Conservation (phyloP, 2,113 vertebrate species). For the Macrotus californicus region DNA sequence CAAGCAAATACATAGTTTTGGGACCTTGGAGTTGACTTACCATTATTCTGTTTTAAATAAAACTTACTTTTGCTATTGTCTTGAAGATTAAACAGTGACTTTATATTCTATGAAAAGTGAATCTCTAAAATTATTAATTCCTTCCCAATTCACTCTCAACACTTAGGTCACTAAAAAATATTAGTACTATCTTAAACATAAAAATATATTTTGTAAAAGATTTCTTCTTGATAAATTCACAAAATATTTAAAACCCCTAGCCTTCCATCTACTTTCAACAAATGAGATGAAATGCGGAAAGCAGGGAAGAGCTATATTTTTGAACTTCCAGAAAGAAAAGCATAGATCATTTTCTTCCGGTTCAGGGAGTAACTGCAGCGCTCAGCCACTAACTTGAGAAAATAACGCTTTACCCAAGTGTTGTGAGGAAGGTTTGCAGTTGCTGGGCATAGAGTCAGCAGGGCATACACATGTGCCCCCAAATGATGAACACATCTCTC, state of each 20-base stretch:
- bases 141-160: neutral
- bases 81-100: slow-evolving; percentile 1
- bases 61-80: neutral
- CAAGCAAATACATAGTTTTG: neutral
- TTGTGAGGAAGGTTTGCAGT: neutral
- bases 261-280: neutral
- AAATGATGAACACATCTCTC: slow-evolving; percentile 2
- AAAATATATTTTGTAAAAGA: neutral
- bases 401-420: neutral
- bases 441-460: neutral
- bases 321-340: slow-evolving; percentile 46
- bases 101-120: neutral
- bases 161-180: neutral
- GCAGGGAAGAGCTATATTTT: neutral
- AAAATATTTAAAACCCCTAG: neutral
- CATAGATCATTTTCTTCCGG: slow-evolving; percentile 43
- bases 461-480: neutral
- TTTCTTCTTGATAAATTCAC: neutral
- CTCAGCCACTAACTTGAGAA: neutral
- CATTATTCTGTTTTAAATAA: neutral
- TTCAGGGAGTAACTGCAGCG: neutral
- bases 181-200: neutral
- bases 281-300: slow-evolving; percentile 20
- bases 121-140: slow-evolving; percentile 38
- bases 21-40: neutral